phyloP scores from a whole-genome alignment of 2,113 vertebrate species.

The Phaethornis superciliosus region DNA sequence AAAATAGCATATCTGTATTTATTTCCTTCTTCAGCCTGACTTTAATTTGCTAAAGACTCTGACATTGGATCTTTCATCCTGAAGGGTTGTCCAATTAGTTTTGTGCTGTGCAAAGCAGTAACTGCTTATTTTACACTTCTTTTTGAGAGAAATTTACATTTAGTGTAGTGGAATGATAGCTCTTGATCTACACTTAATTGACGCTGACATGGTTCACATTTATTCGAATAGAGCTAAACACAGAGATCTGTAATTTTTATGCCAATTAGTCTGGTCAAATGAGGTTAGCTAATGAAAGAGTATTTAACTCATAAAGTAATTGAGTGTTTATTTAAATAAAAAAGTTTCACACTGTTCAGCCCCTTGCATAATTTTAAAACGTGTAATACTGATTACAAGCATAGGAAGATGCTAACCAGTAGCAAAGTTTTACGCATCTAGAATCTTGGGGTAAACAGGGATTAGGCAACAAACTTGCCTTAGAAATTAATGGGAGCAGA shows the following conservation, averaged over 20 bases:
- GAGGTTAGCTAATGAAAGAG: constrained; percentile 34
- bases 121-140: constrained; percentile 17
- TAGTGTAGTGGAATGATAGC: background rate
- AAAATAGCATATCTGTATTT: background rate
- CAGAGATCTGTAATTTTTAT: constrained; percentile 21
- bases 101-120: background rate
- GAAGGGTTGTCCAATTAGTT: constrained; percentile 2
- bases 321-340: background rate
- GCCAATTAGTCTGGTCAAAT: constrained; percentile 42
- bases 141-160: constrained; percentile 23
- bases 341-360: background rate
- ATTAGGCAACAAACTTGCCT: background rate
- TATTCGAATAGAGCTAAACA: constrained; percentile 26
- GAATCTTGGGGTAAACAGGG: background rate
- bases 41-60: background rate
- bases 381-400: background rate
- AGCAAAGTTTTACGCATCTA: background rate
- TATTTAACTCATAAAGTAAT: background rate
- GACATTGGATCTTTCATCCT: background rate
- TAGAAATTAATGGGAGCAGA: background rate
- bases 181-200: constrained; percentile 46
- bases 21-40: background rate
- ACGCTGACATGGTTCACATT: constrained; percentile 13
- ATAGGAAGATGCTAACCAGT: background rate
- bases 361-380: background rate